These are phyloP conservation scores for Uropsilus gracilis DNA, from an alignment of 2,113 vertebrate species.

Conservation along the genomic window DNA sequence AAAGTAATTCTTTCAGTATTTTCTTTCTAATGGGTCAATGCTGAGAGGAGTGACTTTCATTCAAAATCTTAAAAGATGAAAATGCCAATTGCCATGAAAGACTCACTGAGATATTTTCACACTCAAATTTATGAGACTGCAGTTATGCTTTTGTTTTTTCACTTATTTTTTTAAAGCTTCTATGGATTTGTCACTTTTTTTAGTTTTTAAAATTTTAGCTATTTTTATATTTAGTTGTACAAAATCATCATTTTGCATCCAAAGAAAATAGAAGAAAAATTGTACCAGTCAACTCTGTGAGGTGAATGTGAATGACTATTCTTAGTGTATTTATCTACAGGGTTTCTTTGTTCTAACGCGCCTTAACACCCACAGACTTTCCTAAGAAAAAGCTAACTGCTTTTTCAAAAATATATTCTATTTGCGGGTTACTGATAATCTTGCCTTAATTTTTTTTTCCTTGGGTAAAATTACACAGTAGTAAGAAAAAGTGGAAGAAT, in stretches of 20 bases:
- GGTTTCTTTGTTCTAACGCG: conserved; percentile 45
- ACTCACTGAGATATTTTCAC: conserved; percentile 49
- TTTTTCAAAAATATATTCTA: not conserved
- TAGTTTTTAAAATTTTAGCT: conserved; percentile 54
- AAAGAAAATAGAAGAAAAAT: conserved; percentile 22
- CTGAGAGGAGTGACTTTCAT: not conserved
- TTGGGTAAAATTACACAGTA: conserved; percentile 66
- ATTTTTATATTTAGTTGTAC: not conserved
- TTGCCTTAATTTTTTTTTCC: conserved; percentile 50
- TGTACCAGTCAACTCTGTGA: not conserved
- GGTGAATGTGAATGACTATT: conserved; percentile 34
- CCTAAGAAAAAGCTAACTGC: conserved; percentile 73
- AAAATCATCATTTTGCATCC: not conserved
- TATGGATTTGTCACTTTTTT: conserved; percentile 58
- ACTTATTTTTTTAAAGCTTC: conserved; percentile 10
- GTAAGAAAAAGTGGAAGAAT: conserved; percentile 59
- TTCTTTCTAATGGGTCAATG: not conserved
- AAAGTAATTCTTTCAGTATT: conserved; percentile 25
- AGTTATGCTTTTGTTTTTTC: conserved; percentile 35
- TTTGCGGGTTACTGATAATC: conserved; percentile 65
- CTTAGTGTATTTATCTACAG: conserved; percentile 54
- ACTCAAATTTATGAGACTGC: conserved; percentile 9
- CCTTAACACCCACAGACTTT: conserved; percentile 28
- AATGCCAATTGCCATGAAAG: conserved; percentile 21
- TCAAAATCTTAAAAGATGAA: conserved; percentile 48